phyloP scores from a whole-genome alignment of 1,140 invertebrate species.

The Solen grandis region DNA sequence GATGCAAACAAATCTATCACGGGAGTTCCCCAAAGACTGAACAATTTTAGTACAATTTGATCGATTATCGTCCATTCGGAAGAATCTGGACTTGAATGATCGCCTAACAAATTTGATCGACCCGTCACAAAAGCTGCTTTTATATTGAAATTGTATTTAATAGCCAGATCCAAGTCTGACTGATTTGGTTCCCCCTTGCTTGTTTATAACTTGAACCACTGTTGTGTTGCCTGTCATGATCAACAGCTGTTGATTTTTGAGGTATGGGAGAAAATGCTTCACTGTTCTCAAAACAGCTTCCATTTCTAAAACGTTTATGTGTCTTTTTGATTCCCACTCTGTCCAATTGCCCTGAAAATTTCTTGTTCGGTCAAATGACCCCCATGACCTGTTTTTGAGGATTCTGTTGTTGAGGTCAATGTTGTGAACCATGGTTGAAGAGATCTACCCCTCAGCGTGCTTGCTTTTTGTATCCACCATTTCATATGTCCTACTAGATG shows the following conservation, averaged over 20 bases:
- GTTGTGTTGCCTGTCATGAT: neutral
- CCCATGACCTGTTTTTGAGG: too few species aligned
- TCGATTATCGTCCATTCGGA: conserved; percentile 22
- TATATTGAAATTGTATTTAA: neutral
- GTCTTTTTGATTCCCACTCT: too few species aligned
- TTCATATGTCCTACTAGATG: conserved; percentile 16
- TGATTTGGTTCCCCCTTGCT: too few species aligned
- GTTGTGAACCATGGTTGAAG: too few species aligned
- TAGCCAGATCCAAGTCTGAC: neutral
- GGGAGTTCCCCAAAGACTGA: neutral
- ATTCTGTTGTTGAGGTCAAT: too few species aligned
- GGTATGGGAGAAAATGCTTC: too few species aligned
- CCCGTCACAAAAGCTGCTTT: neutral
- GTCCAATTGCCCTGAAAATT: too few species aligned
- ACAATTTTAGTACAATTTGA: neutral
- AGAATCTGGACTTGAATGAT: neutral
- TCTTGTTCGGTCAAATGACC: too few species aligned
- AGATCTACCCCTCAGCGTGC: neutral
- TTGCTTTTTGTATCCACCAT: conserved; percentile 20
- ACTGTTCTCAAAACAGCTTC: too few species aligned
- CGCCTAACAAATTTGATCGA: neutral
- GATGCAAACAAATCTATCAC: conserved; percentile 34
- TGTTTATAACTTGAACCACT: too few species aligned
- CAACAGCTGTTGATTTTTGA: neutral
- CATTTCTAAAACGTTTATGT: too few species aligned